Conservation (phyloP, 2,888 invertebrate genomes). For the Pyrrhia umbra region DNA sequence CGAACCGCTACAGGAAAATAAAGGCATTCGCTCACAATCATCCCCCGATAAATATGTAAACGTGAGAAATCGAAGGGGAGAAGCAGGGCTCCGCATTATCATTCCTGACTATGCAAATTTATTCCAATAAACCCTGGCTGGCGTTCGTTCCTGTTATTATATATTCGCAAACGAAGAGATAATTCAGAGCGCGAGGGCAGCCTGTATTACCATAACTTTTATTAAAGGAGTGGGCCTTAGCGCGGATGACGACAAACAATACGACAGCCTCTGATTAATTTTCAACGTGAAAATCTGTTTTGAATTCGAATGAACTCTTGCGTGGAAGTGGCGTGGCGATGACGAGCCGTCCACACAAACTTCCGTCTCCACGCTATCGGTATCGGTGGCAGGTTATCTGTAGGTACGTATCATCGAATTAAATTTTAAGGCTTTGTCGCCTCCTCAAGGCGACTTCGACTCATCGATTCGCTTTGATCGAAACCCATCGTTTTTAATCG, state of each 20-base stretch:
- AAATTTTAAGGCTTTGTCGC: slow-evolving; percentile 39
- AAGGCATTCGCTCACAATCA: slow-evolving; percentile 75
- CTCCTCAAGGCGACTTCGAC: slow-evolving; percentile 16
- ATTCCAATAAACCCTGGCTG: slow-evolving; percentile 88
- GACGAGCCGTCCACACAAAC: slow-evolving; percentile 22
- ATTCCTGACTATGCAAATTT: slow-evolving; percentile 88
- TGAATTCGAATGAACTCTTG: slow-evolving; percentile 81
- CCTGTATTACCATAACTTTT: slow-evolving; percentile 89
- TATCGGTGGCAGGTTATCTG: slow-evolving; percentile 2
- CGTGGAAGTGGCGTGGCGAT: slow-evolving; percentile 46
- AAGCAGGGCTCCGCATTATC: slow-evolving; percentile 79
- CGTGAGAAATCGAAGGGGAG: slow-evolving; percentile 83
- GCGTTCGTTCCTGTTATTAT: slow-evolving; percentile 86
- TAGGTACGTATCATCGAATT: slow-evolving; percentile 26
- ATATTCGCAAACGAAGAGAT: slow-evolving; percentile 90
- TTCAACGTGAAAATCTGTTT: slow-evolving; percentile 85
- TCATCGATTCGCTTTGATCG: slow-evolving; percentile 9
- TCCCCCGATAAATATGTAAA: slow-evolving; percentile 88
- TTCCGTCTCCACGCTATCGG: slow-evolving; percentile 14
- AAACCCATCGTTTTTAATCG: slow-evolving; percentile 57
- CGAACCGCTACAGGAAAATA: slow-evolving; percentile 66
- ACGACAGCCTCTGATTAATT: slow-evolving; percentile 84
- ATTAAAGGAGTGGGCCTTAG: slow-evolving; percentile 86
- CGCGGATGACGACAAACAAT: slow-evolving; percentile 82
- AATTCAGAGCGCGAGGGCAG: slow-evolving; percentile 85